Evolutionary conservation across 2,797 vertebrate genomes (phyloP), one percentile per base, ranked within the genome.

Genomic region (Thalassophryne amazonica): DNA sequence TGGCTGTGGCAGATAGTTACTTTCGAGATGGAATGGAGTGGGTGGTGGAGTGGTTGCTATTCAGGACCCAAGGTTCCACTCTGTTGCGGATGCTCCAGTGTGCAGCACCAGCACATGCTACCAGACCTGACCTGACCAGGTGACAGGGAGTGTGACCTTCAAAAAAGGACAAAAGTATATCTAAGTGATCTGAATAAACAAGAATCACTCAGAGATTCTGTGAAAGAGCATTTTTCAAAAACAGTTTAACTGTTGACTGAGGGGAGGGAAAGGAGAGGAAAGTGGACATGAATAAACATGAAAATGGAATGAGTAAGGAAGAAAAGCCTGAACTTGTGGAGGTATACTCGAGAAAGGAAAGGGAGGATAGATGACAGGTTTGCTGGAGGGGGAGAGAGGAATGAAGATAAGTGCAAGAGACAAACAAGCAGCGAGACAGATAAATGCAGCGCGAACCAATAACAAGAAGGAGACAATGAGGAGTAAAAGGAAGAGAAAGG

Each of bases 191-290:
- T n/a, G n/a, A n/a, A n/a, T n/a, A n/a, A n/a, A n/a, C n/a, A n/a
- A n/a, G n/a, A n/a, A n/a, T n/a, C n/a, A n/a, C n/a, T n/a, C n/a
- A n/a, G n/a, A n/a, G n/a, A n/a, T n/a, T n/a, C 20, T 14, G 25
- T 21, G 39, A 36, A 42, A 52, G 14, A 52, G 31, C 34, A 49
- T 32, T 34, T 57, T 53, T 64, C 29, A 28, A 50, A 72, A 51
- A n/a, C n/a, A n/a, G n/a, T 23, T n/a, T 53, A 53, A 55, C 28
- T 70, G 64, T 59, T 60, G 49, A 63, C 33, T 9, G 13, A 42
- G 30, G 14, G 48, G 17, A 35, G 11, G 31, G 11, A 17, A 27
- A 34, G 4, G 31, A 34, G 28, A 43, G 28, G 19, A 35, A 13
- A 38, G 25, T 55, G 47, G 54, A 35, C 43, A 70, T 62, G 50